Percentiles rank a stretch among this genome's conserved stretches.
Evolutionary conservation across 2,797 vertebrate species (phyloP).

Genomic region (Kryptolebias ocellatus): DNA sequence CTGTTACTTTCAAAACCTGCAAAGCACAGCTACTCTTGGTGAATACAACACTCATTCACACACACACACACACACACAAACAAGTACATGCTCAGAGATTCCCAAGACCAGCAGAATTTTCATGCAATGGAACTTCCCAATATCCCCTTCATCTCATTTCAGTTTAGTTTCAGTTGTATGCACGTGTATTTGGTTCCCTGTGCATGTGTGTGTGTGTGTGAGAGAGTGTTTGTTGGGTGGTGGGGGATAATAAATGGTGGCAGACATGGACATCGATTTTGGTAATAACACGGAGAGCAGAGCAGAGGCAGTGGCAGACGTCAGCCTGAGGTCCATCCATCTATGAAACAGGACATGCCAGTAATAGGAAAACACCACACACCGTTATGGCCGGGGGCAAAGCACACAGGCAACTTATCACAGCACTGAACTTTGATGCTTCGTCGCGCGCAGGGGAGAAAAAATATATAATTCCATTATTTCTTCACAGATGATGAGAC

Average conservation of each 20-base stretch:
- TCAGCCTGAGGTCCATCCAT: slow-evolving; percentile 84
- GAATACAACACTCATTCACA: slow-evolving; percentile 1
- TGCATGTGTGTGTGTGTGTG: slow-evolving; percentile 18
- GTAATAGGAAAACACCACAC: slow-evolving; percentile 87
- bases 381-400: slow-evolving; percentile 83
- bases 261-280: slow-evolving; percentile 80
- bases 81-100: slow-evolving; percentile 27
- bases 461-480: slow-evolving; percentile 90
- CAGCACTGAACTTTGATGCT: slow-evolving; percentile 84
- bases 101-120: slow-evolving; percentile 70
- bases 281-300: slow-evolving; percentile 75
- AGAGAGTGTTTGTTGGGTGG: slow-evolving; percentile 61
- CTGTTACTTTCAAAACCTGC: slow-evolving; percentile 35
- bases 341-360: slow-evolving; percentile 85
- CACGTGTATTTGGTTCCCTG: slow-evolving; percentile 28
- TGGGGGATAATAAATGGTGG: slow-evolving; percentile 84
- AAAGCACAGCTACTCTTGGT: slow-evolving; percentile 41
- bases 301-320: slow-evolving; percentile 80
- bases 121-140: slow-evolving; percentile 63
- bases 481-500: slow-evolving; percentile 88
- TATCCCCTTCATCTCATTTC: slow-evolving; percentile 66
- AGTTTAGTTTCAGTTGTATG: slow-evolving; percentile 42
- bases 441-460: slow-evolving; percentile 72
- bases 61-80: slow-evolving; percentile 17
- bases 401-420: slow-evolving; percentile 82